Percentiles rank a stretch among this genome's conserved stretches.
phyloP scores from a whole-genome alignment of 2,113 vertebrate species.

The Lycaon pictus region DNA sequence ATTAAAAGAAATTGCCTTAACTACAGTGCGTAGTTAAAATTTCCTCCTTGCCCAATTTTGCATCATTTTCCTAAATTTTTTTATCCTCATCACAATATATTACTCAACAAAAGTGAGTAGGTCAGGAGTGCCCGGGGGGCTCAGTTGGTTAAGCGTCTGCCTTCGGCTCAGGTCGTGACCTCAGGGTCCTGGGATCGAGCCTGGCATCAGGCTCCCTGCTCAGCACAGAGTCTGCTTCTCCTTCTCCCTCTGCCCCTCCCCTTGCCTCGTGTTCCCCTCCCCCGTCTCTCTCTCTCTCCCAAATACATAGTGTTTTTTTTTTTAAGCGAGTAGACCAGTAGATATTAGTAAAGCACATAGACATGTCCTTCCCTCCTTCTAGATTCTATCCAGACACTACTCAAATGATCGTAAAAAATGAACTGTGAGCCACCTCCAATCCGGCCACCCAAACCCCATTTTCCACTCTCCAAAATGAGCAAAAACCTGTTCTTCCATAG shows the following conservation, averaged over 20 bases:
- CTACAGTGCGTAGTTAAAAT: rapidly evolving
- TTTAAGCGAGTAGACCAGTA: conserved; percentile 1
- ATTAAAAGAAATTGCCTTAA: conserved; percentile 25
- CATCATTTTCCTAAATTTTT: neutral
- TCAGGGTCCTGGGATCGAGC: too few relatives aligned
- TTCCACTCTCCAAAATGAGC: neutral
- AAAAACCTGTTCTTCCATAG: neutral
- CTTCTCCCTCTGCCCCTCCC: too few relatives aligned
- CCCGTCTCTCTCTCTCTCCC: too few relatives aligned
- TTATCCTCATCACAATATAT: conserved; percentile 10
- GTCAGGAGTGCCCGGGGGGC: neutral
- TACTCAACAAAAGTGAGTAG: neutral
- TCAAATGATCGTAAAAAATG: neutral
- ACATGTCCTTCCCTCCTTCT: neutral
- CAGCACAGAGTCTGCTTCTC: too few relatives aligned
- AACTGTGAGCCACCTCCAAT: neutral
- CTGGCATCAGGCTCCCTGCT: too few relatives aligned
- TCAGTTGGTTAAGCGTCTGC: too few relatives aligned
- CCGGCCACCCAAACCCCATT: neutral
- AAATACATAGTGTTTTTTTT: too few relatives aligned
- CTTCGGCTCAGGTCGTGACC: too few relatives aligned
- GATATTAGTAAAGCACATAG: neutral
- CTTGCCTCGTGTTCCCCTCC: too few relatives aligned
- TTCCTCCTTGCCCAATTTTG: neutral
- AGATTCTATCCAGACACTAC: neutral